phyloP scores from a whole-genome alignment of 2,888 invertebrate genomes.

The Platerodrilus igneus region DNA sequence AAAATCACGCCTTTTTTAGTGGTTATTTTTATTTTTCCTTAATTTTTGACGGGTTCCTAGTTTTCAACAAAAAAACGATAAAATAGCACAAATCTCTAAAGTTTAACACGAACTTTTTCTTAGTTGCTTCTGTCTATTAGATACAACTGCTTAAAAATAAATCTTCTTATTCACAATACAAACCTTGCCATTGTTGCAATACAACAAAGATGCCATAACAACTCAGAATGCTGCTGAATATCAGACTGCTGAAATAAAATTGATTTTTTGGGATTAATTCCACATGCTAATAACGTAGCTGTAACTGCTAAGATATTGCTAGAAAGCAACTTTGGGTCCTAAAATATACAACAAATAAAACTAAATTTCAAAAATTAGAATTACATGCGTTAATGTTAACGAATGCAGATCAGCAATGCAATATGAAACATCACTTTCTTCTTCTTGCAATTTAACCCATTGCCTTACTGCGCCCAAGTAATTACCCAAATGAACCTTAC shows the following conservation, averaged over 20 bases:
- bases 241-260: conserved; percentile 85
- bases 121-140: too few relatives aligned
- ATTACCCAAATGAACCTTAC: conserved; percentile 90
- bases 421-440: conserved; percentile 64
- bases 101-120: too few relatives aligned
- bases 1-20: too few relatives aligned
- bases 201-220: conserved; percentile 84
- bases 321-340: conserved; percentile 60
- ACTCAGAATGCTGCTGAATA: conserved; percentile 78
- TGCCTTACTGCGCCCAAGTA: conserved; percentile 89
- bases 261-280: conserved; percentile 76
- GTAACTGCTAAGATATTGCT: conserved; percentile 70
- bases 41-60: too few relatives aligned
- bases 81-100: too few relatives aligned
- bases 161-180: too few relatives aligned
- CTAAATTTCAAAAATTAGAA: background rate
- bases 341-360: conserved; percentile 30
- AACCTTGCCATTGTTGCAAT: conserved; percentile 70
- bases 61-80: too few relatives aligned
- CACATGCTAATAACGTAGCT: conserved; percentile 85
- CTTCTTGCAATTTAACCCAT: conserved; percentile 78
- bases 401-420: conserved; percentile 93
- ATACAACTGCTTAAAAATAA: background rate
- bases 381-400: conserved; percentile 77
- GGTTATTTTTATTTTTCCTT: too few relatives aligned